A percentile compares a stretch with the other conserved stretches of the same genome.
Evolutionary conservation across 2,113 vertebrate genomes (phyloP).

Genomic region (Tor tambroides): DNA sequence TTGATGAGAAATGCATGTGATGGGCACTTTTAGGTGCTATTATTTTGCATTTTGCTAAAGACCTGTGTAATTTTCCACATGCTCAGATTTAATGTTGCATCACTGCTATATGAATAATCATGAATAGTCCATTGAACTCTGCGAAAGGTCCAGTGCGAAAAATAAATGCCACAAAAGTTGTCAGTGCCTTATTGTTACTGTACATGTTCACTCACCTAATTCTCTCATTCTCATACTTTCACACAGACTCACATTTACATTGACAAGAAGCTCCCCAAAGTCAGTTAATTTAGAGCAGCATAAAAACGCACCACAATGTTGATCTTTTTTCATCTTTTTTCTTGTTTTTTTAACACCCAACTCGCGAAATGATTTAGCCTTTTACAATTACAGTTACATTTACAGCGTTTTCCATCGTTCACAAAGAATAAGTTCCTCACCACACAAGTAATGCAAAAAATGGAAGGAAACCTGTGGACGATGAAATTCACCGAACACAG

Average conservation of each 20-base stretch:
- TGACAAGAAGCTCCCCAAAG: slow-evolving; percentile 22
- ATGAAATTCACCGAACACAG: slow-evolving; percentile 22
- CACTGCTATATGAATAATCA: not conserved
- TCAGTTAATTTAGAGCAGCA: slow-evolving; percentile 55
- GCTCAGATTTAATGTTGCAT: not conserved
- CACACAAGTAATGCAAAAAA: slow-evolving; percentile 38
- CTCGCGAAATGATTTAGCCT: slow-evolving; percentile 23
- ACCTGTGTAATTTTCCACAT: not conserved
- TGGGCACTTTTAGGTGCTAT: not conserved
- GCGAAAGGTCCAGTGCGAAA: not conserved
- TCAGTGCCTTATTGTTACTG: slow-evolving; percentile 16
- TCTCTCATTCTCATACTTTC: slow-evolving; percentile 38
- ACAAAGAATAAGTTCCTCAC: slow-evolving; percentile 39
- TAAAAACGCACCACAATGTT: slow-evolving; percentile 45
- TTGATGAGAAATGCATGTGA: not conserved
- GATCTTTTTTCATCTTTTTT: slow-evolving; percentile 58
- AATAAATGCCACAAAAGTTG: not conserved
- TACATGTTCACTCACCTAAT: not conserved
- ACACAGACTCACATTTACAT: slow-evolving; percentile 28
- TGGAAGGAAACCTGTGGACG: slow-evolving; percentile 38
- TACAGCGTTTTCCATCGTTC: slow-evolving; percentile 27
- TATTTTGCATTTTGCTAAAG: not conserved
- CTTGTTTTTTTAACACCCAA: slow-evolving; percentile 54
- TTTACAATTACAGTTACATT: slow-evolving; percentile 40
- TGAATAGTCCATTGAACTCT: not conserved